Percentiles rank a stretch among this genome's conserved stretches.
These are phyloP conservation scores for Lepidochrysops patricia DNA, from an alignment of 2,888 invertebrate species.

Conservation along the genomic window DNA sequence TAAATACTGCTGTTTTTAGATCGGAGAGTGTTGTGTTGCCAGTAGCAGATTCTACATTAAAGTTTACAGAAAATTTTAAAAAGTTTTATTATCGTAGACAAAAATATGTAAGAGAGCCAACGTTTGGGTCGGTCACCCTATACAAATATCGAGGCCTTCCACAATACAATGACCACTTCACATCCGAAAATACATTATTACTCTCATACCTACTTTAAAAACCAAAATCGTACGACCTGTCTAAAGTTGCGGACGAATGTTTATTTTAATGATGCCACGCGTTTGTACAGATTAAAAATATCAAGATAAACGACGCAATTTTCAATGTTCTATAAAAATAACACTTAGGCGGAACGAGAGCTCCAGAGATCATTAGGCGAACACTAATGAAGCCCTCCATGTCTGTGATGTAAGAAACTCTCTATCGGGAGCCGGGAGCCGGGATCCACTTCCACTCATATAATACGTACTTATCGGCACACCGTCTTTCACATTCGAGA, in stretches of 20 bases:
- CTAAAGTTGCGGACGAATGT: neutral
- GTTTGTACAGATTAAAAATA: conserved; percentile 14
- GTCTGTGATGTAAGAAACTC: conserved; percentile 33
- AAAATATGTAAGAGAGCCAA: no score
- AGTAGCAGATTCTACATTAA: no score
- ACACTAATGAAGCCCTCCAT: conserved; percentile 64
- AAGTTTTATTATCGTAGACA: no score
- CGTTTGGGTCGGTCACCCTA: no score
- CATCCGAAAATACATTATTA: neutral
- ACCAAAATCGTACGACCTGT: neutral
- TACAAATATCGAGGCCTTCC: neutral
- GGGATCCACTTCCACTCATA: conserved; percentile 19
- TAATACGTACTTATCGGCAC: conserved; percentile 15
- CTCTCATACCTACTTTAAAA: neutral
- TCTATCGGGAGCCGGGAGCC: no score
- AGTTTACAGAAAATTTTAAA: no score
- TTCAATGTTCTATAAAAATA: conserved; percentile 11
- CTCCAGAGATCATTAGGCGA: conserved; percentile 53
- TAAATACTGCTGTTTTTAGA: no score
- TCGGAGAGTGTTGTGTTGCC: no score
- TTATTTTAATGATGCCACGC: neutral
- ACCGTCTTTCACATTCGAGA: conserved; percentile 11
- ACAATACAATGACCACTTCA: neutral
- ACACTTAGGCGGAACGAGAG: conserved; percentile 16
- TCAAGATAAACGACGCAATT: conserved; percentile 1